phyloP scores from a whole-genome alignment of 1,140 invertebrate genomes.

The Drosophila aff. region DNA sequence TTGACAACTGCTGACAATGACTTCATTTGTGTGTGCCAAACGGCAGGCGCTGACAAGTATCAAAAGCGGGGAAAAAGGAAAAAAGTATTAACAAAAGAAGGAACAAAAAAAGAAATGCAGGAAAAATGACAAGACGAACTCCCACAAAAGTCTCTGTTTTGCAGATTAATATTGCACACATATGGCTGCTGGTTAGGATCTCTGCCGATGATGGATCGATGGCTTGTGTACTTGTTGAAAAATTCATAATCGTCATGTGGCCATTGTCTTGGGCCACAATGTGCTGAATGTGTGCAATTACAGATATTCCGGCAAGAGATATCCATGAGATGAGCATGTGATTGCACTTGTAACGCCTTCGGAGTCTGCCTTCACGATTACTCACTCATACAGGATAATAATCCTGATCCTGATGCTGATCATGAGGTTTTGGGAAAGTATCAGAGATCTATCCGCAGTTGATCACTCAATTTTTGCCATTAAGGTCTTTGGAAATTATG shows the following conservation, averaged over 20 bases:
- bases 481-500: neutral
- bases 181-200: conserved; percentile 53
- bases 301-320: conserved; percentile 51
- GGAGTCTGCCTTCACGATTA: conserved; percentile 4
- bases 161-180: conserved; percentile 79
- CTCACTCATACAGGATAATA: conserved; percentile 22
- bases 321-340: conserved; percentile 47
- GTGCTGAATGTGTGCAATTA: conserved; percentile 50
- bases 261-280: conserved; percentile 41
- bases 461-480: conserved; percentile 30
- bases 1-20: conserved; percentile 81
- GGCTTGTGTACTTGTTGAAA: conserved; percentile 56
- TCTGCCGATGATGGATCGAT: conserved; percentile 61
- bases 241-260: conserved; percentile 44
- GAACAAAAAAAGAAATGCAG: conserved; percentile 8
- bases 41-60: conserved; percentile 50
- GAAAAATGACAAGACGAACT: conserved; percentile 40
- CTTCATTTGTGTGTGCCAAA: conserved; percentile 67
- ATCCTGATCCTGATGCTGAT: neutral
- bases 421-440: neutral
- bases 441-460: conserved; percentile 2
- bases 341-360: conserved; percentile 49
- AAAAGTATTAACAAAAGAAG: conserved; percentile 15
- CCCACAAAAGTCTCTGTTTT: conserved; percentile 35
- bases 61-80: neutral